A percentile compares a stretch with the other conserved stretches of the same genome.
Conservation (phyloP, 2,888 invertebrate species). For the Archips xylosteana region DNA sequence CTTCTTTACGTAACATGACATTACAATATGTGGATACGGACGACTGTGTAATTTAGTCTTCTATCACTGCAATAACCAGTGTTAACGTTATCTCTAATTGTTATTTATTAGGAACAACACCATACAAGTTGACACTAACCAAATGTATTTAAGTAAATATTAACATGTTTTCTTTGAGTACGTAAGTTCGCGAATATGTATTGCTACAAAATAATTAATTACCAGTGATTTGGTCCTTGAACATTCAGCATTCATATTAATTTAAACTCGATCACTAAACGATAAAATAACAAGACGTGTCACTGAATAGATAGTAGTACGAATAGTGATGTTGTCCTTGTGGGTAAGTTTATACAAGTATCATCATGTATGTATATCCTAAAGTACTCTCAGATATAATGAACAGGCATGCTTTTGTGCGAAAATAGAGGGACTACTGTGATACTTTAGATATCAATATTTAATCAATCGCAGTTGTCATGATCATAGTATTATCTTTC, state of each 20-base stretch:
- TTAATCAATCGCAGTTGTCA: not conserved
- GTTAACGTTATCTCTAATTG: not conserved
- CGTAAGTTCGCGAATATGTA: not conserved
- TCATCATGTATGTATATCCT: not conserved
- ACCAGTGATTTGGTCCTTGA: not conserved
- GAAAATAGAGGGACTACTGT: not conserved
- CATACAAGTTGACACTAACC: not conserved
- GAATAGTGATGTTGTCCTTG: not conserved
- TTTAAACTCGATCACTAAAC: not conserved
- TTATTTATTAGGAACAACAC: not conserved
- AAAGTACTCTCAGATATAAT: not conserved
- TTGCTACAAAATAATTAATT: not conserved
- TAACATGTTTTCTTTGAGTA: not conserved
- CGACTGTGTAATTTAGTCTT: not conserved
- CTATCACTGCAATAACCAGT: not conserved
- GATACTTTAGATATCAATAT: not conserved
- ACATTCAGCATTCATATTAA: not conserved
- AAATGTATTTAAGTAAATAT: not conserved
- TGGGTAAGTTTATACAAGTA: too few relatives aligned
- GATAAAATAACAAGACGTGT: not conserved
- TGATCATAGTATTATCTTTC: too few relatives aligned
- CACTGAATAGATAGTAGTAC: not conserved
- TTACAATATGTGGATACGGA: conserved; percentile 14
- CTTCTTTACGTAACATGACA: conserved; percentile 31
- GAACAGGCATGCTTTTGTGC: not conserved